Conservation (phyloP, 2,888 invertebrate genomes). For the Bimastos eiseni region DNA sequence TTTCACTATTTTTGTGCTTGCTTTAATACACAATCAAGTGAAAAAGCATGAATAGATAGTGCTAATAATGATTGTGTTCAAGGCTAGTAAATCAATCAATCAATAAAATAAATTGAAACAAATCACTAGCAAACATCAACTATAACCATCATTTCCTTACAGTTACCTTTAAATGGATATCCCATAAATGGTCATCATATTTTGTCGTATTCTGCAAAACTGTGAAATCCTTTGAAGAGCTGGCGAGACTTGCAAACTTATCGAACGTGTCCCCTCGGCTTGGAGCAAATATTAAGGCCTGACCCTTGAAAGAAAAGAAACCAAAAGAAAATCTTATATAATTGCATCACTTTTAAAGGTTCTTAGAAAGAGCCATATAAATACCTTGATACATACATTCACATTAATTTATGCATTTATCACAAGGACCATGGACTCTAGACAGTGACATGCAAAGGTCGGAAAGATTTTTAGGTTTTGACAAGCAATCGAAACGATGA, state of each 20-base stretch:
- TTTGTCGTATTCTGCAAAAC: constrained; percentile 43
- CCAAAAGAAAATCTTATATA: not conserved
- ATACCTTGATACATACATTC: not conserved
- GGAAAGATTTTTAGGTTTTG: too few species aligned
- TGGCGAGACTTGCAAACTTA: constrained; percentile 71
- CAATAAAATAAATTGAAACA: too few species aligned
- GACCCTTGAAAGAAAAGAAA: constrained; percentile 63
- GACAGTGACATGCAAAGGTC: too few species aligned
- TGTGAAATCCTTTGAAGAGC: constrained; percentile 63
- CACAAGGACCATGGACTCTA: too few species aligned
- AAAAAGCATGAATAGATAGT: not conserved
- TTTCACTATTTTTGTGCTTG: not conserved
- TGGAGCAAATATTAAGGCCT: constrained; percentile 78
- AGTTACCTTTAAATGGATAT: constrained; percentile 52
- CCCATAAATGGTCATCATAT: constrained; percentile 53
- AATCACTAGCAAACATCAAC: not conserved
- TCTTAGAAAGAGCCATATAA: not conserved
- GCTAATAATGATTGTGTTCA: not conserved
- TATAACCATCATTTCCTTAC: not conserved
- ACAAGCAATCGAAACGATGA: too few species aligned
- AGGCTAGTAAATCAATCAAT: not conserved
- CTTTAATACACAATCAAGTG: too few species aligned
- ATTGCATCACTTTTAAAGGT: not conserved
- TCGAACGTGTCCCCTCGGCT: constrained; percentile 74
- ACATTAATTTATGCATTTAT: not conserved